Evolutionary conservation across 2,797 vertebrate species (phyloP), one percentile per base, ranked within the genome.

Genomic region (Linurgus olivaceus): DNA sequence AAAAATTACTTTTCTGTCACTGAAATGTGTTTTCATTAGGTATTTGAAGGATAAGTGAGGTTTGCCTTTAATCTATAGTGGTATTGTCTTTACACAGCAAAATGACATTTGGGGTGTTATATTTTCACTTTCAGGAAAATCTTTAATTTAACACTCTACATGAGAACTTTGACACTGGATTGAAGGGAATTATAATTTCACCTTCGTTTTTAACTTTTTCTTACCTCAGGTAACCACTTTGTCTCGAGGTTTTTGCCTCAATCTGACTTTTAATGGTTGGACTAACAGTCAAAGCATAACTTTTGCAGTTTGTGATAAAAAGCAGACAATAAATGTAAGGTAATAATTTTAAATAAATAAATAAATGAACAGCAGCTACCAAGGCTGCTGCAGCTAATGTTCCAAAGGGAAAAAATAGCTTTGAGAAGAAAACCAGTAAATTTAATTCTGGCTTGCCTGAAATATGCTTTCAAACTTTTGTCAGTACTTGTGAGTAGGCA

Each of bases 21-120:
- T 70, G 58, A 94, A 93, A 71, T 95, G 40, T 58, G 10, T 84
- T 96, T 97, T 94, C 59, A 88, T 94, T 90, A 59, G 35, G 18
- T 33, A 71, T 88, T 67, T 71, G 57, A 96, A 91, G 78, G 75
- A 68, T 96, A 88, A 40, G 72, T 79, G 23, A 26, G 58, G 52
- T 82, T 86, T 92, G 28, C 9, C 13, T 75, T 74, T 93, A 92
- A 61, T 89, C 23, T 78, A n/a, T n/a, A 47, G 37, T 86, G 17
- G 20, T 45, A 71, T 24, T 93, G 21, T 77, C 80, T 95, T 75
- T 85, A 74, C 44, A 65, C 9, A 75, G 38, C 9, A 5, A 75
- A 81, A 70, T 81, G 25, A 77, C 38, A 76, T 68, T 65, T 17
- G 2, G 7, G 7, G 17, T 20, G 4, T 3, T 40, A 29, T 52